phyloP scores from a whole-genome alignment of 2,113 vertebrate species.

The Serilophus lunatus region DNA sequence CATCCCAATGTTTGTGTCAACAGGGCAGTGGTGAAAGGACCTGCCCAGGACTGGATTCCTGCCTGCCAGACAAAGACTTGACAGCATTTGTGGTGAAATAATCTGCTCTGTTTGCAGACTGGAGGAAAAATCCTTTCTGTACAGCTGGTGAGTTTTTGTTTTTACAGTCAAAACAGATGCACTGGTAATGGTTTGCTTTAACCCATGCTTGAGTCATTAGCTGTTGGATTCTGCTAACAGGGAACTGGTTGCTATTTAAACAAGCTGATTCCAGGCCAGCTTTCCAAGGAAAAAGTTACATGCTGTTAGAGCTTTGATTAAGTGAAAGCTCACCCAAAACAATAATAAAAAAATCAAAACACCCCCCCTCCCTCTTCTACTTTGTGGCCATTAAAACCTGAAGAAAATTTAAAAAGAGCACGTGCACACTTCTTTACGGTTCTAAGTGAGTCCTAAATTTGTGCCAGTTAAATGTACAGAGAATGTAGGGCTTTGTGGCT shows the following conservation, averaged over 20 bases:
- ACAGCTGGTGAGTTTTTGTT: slow-evolving; percentile 36
- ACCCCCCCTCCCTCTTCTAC: neutral
- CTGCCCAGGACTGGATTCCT: slow-evolving; percentile 16
- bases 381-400: neutral
- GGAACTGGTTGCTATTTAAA: neutral
- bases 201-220: neutral
- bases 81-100: neutral
- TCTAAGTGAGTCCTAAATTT: neutral
- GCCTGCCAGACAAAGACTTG: neutral
- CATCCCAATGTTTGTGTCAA: neutral
- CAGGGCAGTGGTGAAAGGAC: neutral
- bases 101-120: neutral
- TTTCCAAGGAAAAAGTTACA: neutral
- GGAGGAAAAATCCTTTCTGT: slow-evolving; percentile 43
- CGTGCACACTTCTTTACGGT: neutral
- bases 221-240: neutral
- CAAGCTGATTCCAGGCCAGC: neutral
- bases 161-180: neutral
- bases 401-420: neutral
- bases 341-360: neutral
- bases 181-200: neutral
- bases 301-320: neutral
- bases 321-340: neutral
- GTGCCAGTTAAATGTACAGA: neutral
- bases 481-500: slow-evolving; percentile 5